phyloP scores from a whole-genome alignment of 2,888 invertebrate species.

The Drosophila picticornis region DNA sequence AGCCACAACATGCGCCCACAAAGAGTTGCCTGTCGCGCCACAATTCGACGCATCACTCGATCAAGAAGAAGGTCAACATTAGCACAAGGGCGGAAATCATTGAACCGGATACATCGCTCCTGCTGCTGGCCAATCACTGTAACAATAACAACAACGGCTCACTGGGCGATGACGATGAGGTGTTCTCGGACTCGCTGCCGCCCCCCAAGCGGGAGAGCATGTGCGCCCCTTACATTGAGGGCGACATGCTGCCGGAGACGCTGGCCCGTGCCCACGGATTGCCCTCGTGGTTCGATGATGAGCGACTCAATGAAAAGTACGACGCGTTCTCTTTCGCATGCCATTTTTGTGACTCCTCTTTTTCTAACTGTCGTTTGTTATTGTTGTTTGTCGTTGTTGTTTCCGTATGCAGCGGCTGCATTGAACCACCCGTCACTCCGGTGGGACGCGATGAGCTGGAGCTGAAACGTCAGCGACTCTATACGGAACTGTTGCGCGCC shows the following conservation, averaged over 20 bases:
- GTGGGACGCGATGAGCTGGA: slow-evolving; percentile 92
- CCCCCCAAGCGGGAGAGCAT: slow-evolving; percentile 86
- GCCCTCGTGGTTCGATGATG: slow-evolving; percentile 86
- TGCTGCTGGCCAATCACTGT: slow-evolving; percentile 58
- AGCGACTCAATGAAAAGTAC: slow-evolving; percentile 84
- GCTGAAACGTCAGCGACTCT: slow-evolving; percentile 91
- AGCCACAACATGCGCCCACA: slow-evolving; percentile 57
- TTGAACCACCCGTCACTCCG: slow-evolving; percentile 89
- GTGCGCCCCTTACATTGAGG: slow-evolving; percentile 86
- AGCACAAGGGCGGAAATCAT: slow-evolving; percentile 84
- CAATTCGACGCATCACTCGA: slow-evolving; percentile 83
- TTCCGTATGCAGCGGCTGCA: slow-evolving; percentile 74
- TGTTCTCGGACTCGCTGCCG: slow-evolving; percentile 87
- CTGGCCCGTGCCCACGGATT: slow-evolving; percentile 80
- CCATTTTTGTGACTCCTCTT: neutral
- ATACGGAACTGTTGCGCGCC: slow-evolving; percentile 91
- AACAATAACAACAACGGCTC: slow-evolving; percentile 63
- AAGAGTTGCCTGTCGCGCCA: slow-evolving; percentile 84
- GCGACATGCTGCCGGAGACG: slow-evolving; percentile 69
- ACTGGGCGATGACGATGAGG: slow-evolving; percentile 87
- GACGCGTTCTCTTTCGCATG: slow-evolving; percentile 45
- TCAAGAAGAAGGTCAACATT: slow-evolving; percentile 85
- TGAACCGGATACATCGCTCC: slow-evolving; percentile 74
- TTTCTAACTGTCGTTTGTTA: slow-evolving; percentile 23
- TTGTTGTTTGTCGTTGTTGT: slow-evolving; percentile 27